phyloP scores from a whole-genome alignment of 2,113 vertebrate genomes.

The Rhineura floridana region DNA sequence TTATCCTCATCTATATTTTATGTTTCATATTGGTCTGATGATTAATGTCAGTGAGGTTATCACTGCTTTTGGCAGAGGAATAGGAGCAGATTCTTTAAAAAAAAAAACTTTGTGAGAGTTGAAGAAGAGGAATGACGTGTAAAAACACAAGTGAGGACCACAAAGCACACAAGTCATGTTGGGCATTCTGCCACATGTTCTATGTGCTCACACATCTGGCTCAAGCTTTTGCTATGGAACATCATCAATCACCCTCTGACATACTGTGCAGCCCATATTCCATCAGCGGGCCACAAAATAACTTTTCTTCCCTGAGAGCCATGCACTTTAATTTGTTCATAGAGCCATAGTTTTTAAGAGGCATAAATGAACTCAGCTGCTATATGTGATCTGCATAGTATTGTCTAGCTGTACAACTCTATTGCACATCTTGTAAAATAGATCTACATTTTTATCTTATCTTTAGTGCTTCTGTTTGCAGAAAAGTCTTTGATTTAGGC shows the following conservation, averaged over 20 bases:
- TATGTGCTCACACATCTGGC: conserved; percentile 13
- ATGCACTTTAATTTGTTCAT: conserved; percentile 46
- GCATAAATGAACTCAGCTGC: too few species aligned
- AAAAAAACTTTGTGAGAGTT: conserved; percentile 24
- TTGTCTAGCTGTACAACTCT: too few species aligned
- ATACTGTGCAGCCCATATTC: conserved; percentile 25
- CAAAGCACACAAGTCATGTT: conserved; percentile 29
- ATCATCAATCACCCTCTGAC: conserved; percentile 58
- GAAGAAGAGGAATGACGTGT: conserved; percentile 18
- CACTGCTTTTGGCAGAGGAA: not conserved
- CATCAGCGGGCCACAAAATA: conserved; percentile 48
- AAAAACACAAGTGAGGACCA: conserved; percentile 11
- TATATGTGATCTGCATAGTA: too few species aligned
- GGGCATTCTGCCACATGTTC: conserved; percentile 34
- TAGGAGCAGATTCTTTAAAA: conserved; percentile 26
- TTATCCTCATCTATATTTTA: not conserved
- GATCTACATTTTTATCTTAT: too few species aligned
- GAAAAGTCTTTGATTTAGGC: too few species aligned
- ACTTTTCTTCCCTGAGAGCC: conserved; percentile 68
- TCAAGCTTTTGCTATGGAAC: conserved; percentile 55
- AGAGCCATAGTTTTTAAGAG: conserved; percentile 9
- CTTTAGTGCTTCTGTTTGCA: too few species aligned
- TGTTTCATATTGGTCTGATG: not conserved
- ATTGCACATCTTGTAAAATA: too few species aligned
- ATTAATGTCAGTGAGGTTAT: not conserved